phyloP scores from a whole-genome alignment of 2,797 vertebrate species.

The Sebastes flavidus region DNA sequence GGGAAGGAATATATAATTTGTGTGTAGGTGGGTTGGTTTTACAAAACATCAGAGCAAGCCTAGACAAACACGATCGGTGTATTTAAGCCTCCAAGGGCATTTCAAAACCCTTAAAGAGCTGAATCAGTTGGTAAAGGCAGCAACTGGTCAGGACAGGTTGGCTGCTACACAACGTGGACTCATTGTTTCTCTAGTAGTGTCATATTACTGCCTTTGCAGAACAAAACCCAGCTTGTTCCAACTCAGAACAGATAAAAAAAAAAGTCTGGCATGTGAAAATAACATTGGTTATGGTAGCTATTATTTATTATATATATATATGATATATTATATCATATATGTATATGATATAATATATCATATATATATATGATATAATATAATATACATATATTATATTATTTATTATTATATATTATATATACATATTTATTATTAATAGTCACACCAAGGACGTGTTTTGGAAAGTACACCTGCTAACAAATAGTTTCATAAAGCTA shows the following conservation, averaged over 20 bases:
- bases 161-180: conserved; percentile 44
- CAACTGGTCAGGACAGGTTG: conserved; percentile 52
- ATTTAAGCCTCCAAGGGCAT: conserved; percentile 40
- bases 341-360: too few relatives aligned
- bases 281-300: not conserved
- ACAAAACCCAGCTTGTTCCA: conserved; percentile 43
- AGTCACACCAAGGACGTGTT: not conserved
- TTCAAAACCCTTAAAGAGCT: conserved; percentile 27
- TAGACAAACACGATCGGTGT: conserved; percentile 25
- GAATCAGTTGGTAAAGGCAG: conserved; percentile 32
- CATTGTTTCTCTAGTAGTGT: conserved; percentile 66
- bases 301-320: too few relatives aligned
- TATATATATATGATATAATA: too few relatives aligned
- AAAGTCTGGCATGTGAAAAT: not conserved
- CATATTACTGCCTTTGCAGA: conserved; percentile 56
- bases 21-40: conserved; percentile 20
- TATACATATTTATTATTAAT: not conserved
- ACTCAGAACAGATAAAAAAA: not conserved
- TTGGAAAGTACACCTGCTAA: conserved; percentile 56
- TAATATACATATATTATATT: too few relatives aligned
- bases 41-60: conserved; percentile 40
- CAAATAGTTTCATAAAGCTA: conserved; percentile 39
- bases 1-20: conserved; percentile 17
- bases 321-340: too few relatives aligned
- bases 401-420: too few relatives aligned